These are phyloP conservation scores for Dasypus novemcinctus DNA, from an alignment of 2,113 vertebrate species.

Conservation along the genomic window DNA sequence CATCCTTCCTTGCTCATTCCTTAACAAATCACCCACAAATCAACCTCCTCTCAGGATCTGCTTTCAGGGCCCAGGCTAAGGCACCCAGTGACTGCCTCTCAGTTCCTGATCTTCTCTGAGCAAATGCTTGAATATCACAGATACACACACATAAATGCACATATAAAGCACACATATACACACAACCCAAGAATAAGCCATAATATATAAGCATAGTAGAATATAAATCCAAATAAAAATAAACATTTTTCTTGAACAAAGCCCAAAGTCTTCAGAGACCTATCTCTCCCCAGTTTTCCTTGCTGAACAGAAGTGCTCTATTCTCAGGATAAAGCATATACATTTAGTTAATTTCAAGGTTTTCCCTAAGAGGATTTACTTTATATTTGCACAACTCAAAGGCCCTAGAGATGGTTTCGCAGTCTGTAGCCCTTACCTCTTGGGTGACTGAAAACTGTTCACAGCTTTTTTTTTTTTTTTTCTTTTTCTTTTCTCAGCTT, in stretches of 20 bases:
- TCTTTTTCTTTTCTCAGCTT: not conserved
- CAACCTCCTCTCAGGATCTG: not conserved
- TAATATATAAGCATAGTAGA: not conserved
- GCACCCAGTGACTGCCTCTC: not conserved
- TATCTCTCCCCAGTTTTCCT: not conserved
- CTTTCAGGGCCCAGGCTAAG: not conserved
- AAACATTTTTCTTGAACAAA: not conserved
- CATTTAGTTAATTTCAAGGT: not conserved
- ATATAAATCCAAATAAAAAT: constrained; percentile 13
- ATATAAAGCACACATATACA: not conserved
- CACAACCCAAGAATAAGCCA: not conserved
- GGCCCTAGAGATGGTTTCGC: not conserved
- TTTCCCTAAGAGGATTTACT: not conserved
- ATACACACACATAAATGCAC: not conserved
- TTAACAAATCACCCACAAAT: not conserved
- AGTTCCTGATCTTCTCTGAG: not conserved
- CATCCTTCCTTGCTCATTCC: not conserved
- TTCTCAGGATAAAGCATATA: not conserved
- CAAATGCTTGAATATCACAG: not conserved
- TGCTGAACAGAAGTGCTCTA: not conserved
- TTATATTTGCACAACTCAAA: not conserved
- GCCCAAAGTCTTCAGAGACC: not conserved
- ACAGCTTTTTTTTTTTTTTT: not conserved
- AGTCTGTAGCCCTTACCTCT: not conserved
- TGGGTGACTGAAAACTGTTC: not conserved